These are phyloP conservation scores for Drosophila birchii DNA, from an alignment of 2,888 invertebrate genomes.

Conservation along the genomic window DNA sequence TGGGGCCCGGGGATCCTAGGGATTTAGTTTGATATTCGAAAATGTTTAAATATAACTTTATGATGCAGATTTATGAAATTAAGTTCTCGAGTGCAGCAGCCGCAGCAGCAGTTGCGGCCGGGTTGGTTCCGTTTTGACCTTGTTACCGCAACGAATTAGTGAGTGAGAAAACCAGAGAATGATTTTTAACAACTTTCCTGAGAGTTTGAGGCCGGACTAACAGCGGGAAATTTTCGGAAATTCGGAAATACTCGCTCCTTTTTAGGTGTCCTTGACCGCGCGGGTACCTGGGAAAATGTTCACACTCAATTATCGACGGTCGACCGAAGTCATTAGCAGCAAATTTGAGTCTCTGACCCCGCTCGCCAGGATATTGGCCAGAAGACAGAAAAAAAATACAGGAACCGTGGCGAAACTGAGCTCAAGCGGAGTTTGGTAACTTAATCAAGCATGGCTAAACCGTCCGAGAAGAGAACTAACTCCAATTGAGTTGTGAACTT, in stretches of 20 bases:
- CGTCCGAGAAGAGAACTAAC: constrained; percentile 9
- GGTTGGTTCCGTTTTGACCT: constrained; percentile 21
- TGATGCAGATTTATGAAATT: constrained; percentile 44
- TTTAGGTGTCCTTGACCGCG: constrained; percentile 44
- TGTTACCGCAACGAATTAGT: constrained; percentile 70
- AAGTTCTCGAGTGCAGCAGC: constrained; percentile 17
- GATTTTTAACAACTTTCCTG: constrained; percentile 36
- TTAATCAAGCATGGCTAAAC: constrained; percentile 28
- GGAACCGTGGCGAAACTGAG: constrained; percentile 6
- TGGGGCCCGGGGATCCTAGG: constrained; percentile 50
- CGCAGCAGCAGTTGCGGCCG: constrained; percentile 20
- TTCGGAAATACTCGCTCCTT: constrained; percentile 17
- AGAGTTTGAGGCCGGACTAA: constrained; percentile 27
- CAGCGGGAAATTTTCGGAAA: constrained; percentile 54
- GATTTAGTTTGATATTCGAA: constrained; percentile 70
- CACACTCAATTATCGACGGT: constrained; percentile 80
- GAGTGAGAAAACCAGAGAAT: constrained; percentile 45
- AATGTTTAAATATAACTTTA: constrained; percentile 65
- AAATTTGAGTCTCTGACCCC: constrained; percentile 62
- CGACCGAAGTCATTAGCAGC: constrained; percentile 75
- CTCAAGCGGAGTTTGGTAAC: constrained; percentile 29
- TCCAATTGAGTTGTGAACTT: constrained; percentile 62
- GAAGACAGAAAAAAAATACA: neutral
- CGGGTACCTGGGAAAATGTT: constrained; percentile 59
- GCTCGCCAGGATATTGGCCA: constrained; percentile 19